These are phyloP conservation scores for Plagiodera versicolora DNA, from an alignment of 2,888 invertebrate genomes.

Conservation along the genomic window DNA sequence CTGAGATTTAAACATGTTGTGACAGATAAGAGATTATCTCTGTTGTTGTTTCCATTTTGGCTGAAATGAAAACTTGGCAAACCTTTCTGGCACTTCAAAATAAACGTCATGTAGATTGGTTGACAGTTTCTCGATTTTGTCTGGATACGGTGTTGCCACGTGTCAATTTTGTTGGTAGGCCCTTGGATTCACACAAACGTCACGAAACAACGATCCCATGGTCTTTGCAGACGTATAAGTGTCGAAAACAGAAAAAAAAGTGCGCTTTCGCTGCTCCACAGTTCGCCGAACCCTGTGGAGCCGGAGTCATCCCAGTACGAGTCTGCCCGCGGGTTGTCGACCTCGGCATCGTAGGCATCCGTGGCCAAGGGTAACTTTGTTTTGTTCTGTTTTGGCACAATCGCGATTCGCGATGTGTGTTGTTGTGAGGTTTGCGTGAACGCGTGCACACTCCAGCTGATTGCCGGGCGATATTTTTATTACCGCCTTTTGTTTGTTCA, in stretches of 20 bases:
- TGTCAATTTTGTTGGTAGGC: background rate
- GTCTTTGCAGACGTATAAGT: background rate
- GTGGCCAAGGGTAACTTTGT: conserved; percentile 49
- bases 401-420: conserved; percentile 8
- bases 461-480: background rate
- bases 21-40: too few species aligned
- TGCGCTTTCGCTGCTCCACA: conserved; percentile 40
- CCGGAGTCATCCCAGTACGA: conserved; percentile 41
- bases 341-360: conserved; percentile 42
- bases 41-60: too few species aligned
- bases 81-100: too few species aligned
- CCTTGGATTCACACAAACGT: background rate
- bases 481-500: background rate
- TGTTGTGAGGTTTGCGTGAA: conserved; percentile 4
- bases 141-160: background rate
- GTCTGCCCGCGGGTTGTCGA: conserved; percentile 46
- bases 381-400: conserved; percentile 36
- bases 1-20: too few species aligned
- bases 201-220: background rate
- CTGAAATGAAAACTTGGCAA: too few species aligned
- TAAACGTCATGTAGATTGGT: too few species aligned
- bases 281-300: conserved; percentile 34
- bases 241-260: conserved; percentile 11
- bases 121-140: too few species aligned
- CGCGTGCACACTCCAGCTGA: background rate